Base-by-base conservation (phyloP, 1,140 invertebrate genomes). In the Platyscapa corneri region DNA sequence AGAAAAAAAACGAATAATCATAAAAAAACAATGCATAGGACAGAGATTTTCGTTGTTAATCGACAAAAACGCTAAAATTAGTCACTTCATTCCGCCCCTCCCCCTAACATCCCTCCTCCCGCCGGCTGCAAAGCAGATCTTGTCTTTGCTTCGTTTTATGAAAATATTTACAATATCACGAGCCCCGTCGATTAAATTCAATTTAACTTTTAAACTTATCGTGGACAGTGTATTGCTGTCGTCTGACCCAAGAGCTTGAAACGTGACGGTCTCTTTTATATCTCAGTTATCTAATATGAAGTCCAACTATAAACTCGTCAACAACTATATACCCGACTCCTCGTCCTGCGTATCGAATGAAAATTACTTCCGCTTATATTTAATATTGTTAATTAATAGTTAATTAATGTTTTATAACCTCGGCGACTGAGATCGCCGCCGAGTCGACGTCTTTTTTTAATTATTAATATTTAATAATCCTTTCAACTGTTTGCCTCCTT, bases 291-390 rank as follows among this genome's bases (percentile, higher is more conserved):
- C 91, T 92, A 92, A 92, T 92, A 92, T 92, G 90, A 92, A 92
- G 87, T 90, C 89, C 89, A 91, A 92, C 90, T 91, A 91, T 91
- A 91, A 92, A 92, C 87, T 89, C 80, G 88, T 91, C 89, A 92
- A 92, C 90, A 92, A 93, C 88, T 90, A 90, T 89, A 89, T 80
- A 86, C 53, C 56, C 88, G 89, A 90, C 88, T 91, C 90, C 88
- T 91, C 90, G 91, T 90, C 90, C 90, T 91, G 91, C 89, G 87
- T 90, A 90, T 91, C 87, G 90, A 91, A 90, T 91, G 88, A 89
- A 82, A 82, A 90, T 89, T 89, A 91, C 80, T 88, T 89, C 86
- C 76, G 77, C 78, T 87, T 87, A 87, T 86, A 78, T 27, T 87
- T 88, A 87, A 78, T 86, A 87, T 87, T 84, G 83, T 87, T 87